These are phyloP conservation scores for Tychaedon coryphoeus DNA, from an alignment of 2,113 vertebrate genomes.

Conservation along the genomic window DNA sequence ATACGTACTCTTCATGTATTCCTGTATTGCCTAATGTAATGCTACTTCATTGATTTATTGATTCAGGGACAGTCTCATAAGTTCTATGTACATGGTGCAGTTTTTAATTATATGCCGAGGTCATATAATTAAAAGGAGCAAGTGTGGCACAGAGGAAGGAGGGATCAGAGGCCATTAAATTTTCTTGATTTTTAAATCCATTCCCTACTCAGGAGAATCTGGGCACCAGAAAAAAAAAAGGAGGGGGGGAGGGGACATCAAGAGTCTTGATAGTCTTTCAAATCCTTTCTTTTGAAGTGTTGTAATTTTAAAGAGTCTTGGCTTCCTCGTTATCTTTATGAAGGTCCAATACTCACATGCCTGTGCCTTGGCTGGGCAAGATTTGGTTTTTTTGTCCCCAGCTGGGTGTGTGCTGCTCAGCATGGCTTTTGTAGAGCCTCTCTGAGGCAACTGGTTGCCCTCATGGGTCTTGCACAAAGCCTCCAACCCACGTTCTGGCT, in stretches of 20 bases:
- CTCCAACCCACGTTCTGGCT: background rate
- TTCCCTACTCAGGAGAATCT: background rate
- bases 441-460: background rate
- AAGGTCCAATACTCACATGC: background rate
- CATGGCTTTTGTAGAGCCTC: background rate
- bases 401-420: background rate
- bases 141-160: background rate
- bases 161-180: background rate
- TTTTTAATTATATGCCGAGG: background rate
- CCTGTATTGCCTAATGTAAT: background rate
- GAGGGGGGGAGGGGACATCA: background rate
- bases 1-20: background rate
- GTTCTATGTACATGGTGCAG: background rate
- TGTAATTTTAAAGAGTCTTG: background rate
- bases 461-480: background rate
- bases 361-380: background rate
- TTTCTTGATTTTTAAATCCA: background rate
- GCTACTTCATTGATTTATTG: background rate
- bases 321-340: background rate
- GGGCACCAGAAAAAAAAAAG: background rate
- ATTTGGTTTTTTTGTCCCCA: background rate
- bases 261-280: background rate
- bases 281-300: background rate
- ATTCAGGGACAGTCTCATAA: background rate
- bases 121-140: background rate